These are phyloP conservation scores for Cosmorhoe ocellata DNA, from an alignment of 2,888 invertebrate genomes.

Conservation along the genomic window DNA sequence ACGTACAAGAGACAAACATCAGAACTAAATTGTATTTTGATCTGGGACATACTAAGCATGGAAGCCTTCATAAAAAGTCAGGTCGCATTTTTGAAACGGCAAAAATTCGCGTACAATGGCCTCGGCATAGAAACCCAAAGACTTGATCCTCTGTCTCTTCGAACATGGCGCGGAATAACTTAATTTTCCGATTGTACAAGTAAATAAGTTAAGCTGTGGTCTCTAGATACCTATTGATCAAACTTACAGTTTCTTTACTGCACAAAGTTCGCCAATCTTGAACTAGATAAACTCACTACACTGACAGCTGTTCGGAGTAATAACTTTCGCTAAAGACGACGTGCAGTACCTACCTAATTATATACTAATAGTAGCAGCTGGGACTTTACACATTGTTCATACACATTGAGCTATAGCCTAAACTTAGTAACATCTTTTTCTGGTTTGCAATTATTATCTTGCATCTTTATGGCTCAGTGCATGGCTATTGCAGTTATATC, in stretches of 20 bases:
- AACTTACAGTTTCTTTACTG: conserved; percentile 19
- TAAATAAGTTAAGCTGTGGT: conserved; percentile 19
- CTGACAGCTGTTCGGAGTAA: conserved; percentile 21
- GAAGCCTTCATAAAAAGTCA: conserved; percentile 59
- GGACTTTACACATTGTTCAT: too few relatives aligned
- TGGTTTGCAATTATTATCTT: conserved; percentile 2
- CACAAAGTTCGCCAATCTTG: conserved; percentile 21
- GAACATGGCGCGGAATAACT: conserved; percentile 45
- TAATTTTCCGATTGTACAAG: conserved; percentile 26
- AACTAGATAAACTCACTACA: conserved; percentile 21
- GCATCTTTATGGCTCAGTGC: conserved; percentile 34
- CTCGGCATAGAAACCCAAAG: conserved; percentile 59
- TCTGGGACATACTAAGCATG: conserved; percentile 67
- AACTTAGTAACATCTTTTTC: background rate
- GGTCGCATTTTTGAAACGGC: conserved; percentile 51
- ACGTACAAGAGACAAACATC: conserved; percentile 69
- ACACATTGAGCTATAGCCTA: too few relatives aligned
- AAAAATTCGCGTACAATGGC: conserved; percentile 60
- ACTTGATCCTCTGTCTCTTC: conserved; percentile 42
- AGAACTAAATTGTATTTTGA: conserved; percentile 71
- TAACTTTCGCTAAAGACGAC: conserved; percentile 29
- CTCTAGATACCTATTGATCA: conserved; percentile 11
- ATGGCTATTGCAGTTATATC: background rate
- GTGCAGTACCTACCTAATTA: conserved; percentile 25
- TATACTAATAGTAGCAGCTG: background rate